Percentiles rank a stretch among this genome's conserved stretches.
Conservation (phyloP, 2,797 vertebrate species). For the Hyperoplus immaculatus region DNA sequence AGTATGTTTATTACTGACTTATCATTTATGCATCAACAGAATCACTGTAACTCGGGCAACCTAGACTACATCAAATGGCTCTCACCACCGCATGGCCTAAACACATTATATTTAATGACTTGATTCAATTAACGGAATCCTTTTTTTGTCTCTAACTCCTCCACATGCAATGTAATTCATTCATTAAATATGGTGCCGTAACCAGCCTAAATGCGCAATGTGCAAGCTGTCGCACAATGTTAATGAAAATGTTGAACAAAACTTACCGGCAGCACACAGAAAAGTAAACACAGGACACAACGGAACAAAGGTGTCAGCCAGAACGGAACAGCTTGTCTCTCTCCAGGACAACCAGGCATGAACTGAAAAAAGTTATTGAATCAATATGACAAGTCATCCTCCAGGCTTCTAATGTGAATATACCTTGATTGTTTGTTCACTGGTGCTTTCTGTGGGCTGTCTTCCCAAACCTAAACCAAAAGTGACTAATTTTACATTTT, state of each 20-base stretch:
- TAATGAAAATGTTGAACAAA: neutral
- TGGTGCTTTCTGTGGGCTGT: neutral
- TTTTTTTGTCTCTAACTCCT: neutral
- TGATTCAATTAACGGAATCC: neutral
- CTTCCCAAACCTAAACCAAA: neutral
- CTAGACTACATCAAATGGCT: neutral
- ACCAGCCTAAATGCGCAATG: neutral
- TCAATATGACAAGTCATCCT: neutral
- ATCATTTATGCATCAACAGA: neutral
- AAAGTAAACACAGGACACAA: neutral
- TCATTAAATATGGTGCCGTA: no score
- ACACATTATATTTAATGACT: neutral
- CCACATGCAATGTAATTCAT: no score
- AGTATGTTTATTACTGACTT: neutral
- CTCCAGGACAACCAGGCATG: neutral
- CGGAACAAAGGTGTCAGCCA: slow-evolving; percentile 6
- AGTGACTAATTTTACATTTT: no score
- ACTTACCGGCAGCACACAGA: neutral
- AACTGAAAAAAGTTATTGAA: neutral
- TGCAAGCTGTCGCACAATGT: neutral
- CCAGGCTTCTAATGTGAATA: neutral
- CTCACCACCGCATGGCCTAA: neutral
- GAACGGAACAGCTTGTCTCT: slow-evolving; percentile 1
- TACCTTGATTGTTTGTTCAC: no score
- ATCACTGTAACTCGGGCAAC: neutral